Evolutionary conservation across 1,140 invertebrate species (phyloP), one percentile per base, ranked within the genome.

Genomic region (Antheraea mylitta): DNA sequence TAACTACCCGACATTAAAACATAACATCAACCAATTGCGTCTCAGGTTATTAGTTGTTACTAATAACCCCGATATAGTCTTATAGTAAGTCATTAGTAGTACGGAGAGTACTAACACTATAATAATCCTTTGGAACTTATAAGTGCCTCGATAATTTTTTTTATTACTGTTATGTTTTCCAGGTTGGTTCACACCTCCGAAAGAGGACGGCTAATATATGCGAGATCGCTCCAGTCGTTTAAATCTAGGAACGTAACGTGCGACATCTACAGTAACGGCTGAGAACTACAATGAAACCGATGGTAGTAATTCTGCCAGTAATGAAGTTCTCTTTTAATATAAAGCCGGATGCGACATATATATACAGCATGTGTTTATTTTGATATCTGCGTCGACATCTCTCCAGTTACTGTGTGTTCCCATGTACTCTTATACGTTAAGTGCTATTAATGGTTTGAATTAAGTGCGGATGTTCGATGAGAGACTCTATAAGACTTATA

Each of bases 121-220:
- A n/a, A n/a, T n/a, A n/a, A n/a, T n/a, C n/a, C n/a, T n/a, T n/a
- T n/a, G n/a, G n/a, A n/a, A n/a, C n/a, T n/a, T n/a, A n/a, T n/a
- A n/a, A n/a, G n/a, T n/a, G n/a, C n/a, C n/a, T n/a, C n/a, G n/a
- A n/a, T n/a, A 10, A 16, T 16, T 53, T 13, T 53, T 2, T 10
- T 16, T 53, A 16, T 16, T 53, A 16, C 30, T 61, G 3, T 53
- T 7, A 76, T 69, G 73, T 81, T 89, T n/a, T 85, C 64, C 94
- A 97, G 96, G 96, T 77, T 97, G 96, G 96, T 97, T 97, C 82
- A 97, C 96, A 77, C 96, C 96, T 22, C 96, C 96, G 10, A 97
- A 97, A 87, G 96, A 97, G 93, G 96, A 97, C 90, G 96, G 96
- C 93, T 97, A 97, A 96, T 92, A 30, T 74, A 68, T 64, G 38